These are phyloP conservation scores for Ptychochromis oligacanthus DNA, from an alignment of 2,113 vertebrate species.

Conservation along the genomic window DNA sequence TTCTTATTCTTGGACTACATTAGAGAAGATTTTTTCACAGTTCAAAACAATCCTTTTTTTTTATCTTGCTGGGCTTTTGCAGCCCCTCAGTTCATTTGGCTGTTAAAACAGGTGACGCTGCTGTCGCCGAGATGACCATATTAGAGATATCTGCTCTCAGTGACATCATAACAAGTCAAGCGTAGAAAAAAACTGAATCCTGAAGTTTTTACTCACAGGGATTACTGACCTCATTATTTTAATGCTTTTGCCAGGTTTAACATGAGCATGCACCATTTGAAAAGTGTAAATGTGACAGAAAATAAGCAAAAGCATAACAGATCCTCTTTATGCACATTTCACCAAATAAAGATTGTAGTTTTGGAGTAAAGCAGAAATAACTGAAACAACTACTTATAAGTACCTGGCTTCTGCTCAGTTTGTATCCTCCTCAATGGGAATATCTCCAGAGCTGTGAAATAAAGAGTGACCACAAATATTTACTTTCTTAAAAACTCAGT, in stretches of 20 bases:
- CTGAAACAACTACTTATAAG: background rate
- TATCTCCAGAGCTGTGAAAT: background rate
- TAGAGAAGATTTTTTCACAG: too few species aligned
- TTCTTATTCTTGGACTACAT: background rate
- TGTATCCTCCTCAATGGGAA: background rate
- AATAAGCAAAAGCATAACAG: background rate
- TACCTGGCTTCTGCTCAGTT: background rate
- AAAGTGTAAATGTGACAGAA: background rate
- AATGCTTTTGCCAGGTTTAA: background rate
- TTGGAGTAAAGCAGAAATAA: too few species aligned
- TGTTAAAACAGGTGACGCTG: background rate
- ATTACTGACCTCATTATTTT: background rate
- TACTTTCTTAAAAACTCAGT: background rate
- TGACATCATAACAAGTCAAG: background rate
- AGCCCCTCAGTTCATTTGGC: background rate
- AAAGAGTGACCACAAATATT: background rate
- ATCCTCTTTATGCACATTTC: background rate
- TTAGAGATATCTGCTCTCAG: background rate
- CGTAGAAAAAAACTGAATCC: background rate
- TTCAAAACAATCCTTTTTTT: background rate
- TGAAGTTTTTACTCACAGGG: background rate
- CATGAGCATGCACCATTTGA: background rate
- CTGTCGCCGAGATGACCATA: background rate
- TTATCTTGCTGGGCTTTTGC: background rate
- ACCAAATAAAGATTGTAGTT: background rate